Conservation (phyloP, 2,888 invertebrate species). For the Cataglyphis albicans region DNA sequence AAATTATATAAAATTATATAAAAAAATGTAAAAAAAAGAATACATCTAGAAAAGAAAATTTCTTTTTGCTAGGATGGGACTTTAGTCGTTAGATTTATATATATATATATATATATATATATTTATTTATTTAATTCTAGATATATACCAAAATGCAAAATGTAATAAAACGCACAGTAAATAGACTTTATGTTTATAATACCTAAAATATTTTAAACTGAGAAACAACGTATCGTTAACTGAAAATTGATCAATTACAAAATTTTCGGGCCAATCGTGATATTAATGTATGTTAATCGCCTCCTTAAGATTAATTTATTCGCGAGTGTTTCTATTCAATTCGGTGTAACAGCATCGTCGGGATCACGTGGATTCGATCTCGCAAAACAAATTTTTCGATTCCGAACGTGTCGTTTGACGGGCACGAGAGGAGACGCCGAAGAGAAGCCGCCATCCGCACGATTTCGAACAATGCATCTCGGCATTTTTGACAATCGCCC, state of each 20-base stretch:
- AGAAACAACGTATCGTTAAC: background rate
- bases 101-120: too few species aligned
- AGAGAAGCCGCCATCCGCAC: slow-evolving; percentile 9
- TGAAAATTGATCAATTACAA: background rate
- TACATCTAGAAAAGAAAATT: too few species aligned
- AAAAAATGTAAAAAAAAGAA: too few species aligned
- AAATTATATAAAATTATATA: too few species aligned
- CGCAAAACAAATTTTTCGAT: background rate
- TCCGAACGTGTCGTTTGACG: background rate
- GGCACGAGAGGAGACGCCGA: background rate
- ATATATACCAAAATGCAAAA: background rate
- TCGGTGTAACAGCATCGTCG: background rate
- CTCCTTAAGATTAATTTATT: background rate
- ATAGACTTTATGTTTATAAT: too few species aligned
- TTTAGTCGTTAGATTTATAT: too few species aligned
- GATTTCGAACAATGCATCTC: slow-evolving; percentile 13
- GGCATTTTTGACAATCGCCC: background rate
- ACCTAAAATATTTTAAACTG: background rate
- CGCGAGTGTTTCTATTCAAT: background rate
- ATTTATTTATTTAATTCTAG: too few species aligned
- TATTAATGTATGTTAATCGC: background rate
- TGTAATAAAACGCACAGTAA: background rate
- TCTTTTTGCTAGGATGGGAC: too few species aligned
- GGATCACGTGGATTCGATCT: slow-evolving; percentile 20
- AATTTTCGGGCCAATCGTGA: background rate